phyloP scores from a whole-genome alignment of 2,113 vertebrate species.

The Uria lomvia region DNA sequence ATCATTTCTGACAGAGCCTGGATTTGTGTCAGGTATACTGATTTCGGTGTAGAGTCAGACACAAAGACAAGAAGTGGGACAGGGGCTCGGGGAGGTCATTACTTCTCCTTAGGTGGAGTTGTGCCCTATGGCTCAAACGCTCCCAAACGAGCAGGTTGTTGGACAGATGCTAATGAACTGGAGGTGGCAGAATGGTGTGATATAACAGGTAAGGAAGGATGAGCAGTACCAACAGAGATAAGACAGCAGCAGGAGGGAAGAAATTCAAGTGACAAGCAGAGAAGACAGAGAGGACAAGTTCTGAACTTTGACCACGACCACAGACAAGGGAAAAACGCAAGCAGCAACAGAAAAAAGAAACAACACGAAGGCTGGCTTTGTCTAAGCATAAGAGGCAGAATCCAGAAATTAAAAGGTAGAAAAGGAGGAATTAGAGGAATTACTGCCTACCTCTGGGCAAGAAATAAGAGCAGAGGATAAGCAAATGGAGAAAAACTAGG shows the following conservation, averaged over 20 bases:
- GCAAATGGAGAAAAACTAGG: background rate
- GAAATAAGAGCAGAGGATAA: background rate
- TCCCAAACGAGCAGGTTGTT: background rate
- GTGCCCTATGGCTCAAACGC: background rate
- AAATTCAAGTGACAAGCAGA: background rate
- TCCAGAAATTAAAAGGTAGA: background rate
- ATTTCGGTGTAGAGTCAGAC: background rate
- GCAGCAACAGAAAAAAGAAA: background rate
- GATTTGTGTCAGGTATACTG: background rate
- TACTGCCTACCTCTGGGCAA: background rate
- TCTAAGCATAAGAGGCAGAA: background rate
- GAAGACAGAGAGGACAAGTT: background rate
- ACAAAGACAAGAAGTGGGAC: background rate
- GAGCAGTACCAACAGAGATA: background rate
- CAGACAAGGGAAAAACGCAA: background rate
- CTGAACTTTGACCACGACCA: background rate
- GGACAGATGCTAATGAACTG: background rate
- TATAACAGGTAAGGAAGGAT: background rate
- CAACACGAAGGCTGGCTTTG: background rate
- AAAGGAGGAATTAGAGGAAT: background rate
- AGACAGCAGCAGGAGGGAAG: background rate
- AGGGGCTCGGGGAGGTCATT: background rate
- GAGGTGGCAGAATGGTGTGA: background rate
- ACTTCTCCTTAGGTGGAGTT: background rate
- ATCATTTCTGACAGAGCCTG: background rate